Conservation (phyloP, 2,888 invertebrate genomes). For the Leistus spinibarbis region DNA sequence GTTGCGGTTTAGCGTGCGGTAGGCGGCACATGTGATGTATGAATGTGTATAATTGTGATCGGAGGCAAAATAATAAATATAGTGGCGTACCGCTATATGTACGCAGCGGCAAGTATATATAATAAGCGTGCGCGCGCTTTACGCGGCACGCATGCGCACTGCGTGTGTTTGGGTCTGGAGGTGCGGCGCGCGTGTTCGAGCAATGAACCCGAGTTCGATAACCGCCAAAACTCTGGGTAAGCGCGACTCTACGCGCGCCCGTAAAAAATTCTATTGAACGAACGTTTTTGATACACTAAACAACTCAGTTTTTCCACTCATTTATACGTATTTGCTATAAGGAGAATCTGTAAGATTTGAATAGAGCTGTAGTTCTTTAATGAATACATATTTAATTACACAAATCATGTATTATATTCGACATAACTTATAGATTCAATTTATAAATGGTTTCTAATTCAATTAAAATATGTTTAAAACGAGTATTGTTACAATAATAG, state of each 20-base stretch:
- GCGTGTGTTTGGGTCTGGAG: constrained; percentile 31
- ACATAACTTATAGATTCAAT: no score
- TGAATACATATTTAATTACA: no score
- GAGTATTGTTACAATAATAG: no score
- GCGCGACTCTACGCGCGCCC: constrained; percentile 16
- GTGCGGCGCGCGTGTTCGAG: constrained; percentile 31
- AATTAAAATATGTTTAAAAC: no score
- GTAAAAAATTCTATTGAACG: constrained; percentile 23
- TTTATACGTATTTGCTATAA: no score
- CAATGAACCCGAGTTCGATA: constrained; percentile 39
- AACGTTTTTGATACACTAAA: background rate
- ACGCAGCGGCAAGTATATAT: background rate
- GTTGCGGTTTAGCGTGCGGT: background rate
- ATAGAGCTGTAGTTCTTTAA: no score
- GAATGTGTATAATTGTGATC: no score
- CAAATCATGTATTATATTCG: no score
- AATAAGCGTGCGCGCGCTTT: constrained; percentile 48
- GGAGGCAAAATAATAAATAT: background rate
- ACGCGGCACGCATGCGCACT: constrained; percentile 42
- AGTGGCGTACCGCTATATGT: background rate
- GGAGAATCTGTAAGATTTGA: no score
- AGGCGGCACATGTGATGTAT: background rate
- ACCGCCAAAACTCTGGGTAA: constrained; percentile 37
- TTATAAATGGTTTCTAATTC: no score
- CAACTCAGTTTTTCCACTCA: no score